These are phyloP conservation scores for Blera fallax DNA, from an alignment of 2,888 invertebrate genomes.

Conservation along the genomic window DNA sequence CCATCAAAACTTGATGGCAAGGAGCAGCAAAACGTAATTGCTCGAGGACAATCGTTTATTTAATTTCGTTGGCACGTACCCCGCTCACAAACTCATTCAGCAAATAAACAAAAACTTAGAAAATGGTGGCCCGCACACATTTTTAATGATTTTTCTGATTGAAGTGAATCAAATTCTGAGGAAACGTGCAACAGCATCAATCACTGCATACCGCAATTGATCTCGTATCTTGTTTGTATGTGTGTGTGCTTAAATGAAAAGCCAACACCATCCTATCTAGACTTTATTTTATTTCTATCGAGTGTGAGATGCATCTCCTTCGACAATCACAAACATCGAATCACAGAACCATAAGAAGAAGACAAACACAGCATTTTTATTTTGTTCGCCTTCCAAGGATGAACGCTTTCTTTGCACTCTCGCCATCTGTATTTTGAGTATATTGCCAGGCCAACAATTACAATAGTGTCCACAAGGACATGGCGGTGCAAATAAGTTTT, in stretches of 20 bases:
- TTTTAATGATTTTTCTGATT: conserved; percentile 67
- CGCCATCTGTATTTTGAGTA: not conserved
- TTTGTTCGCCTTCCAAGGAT: not conserved
- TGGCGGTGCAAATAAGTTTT: conserved; percentile 39
- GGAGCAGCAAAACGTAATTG: conserved; percentile 38
- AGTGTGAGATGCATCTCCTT: conserved; percentile 31
- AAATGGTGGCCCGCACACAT: conserved; percentile 22
- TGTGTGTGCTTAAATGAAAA: conserved; percentile 5
- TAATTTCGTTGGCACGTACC: conserved; percentile 55
- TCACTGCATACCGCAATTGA: conserved; percentile 60
- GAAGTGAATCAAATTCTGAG: conserved; percentile 59
- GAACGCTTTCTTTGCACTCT: conserved; percentile 7
- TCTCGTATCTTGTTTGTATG: conserved; percentile 37
- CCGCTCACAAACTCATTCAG: conserved; percentile 38
- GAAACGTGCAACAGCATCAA: conserved; percentile 53
- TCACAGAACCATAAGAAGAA: conserved; percentile 32
- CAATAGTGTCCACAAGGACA: conserved; percentile 42
- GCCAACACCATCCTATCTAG: conserved; percentile 13
- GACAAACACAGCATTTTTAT: conserved; percentile 48
- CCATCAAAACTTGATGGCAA: not conserved
- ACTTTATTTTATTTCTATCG: conserved; percentile 31
- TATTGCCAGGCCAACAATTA: conserved; percentile 26
- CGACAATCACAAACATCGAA: conserved; percentile 50
- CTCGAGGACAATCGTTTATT: conserved; percentile 58
- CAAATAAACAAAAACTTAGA: conserved; percentile 19